Evolutionary conservation across 2,888 invertebrate genomes (phyloP), one percentile per base, ranked within the genome.

Genomic region (Lutraria lutraria): DNA sequence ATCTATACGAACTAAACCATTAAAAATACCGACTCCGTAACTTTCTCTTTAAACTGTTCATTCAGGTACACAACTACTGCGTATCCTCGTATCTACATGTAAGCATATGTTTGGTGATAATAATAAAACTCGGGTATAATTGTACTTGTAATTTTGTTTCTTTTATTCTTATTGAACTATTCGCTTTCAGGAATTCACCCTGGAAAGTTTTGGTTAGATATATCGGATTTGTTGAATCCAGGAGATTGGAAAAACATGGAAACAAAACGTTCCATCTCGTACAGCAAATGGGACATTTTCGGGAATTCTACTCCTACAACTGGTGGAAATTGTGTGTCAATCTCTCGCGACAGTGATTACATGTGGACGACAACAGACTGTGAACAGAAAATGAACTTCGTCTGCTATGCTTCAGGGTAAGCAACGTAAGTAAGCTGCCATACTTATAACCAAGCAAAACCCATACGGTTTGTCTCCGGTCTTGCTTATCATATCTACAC

Each of bases 401-500:
- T 88, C 25, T 90, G 90, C 83, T 87, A 83, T 60, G 21, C 85
- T 31, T 76, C 90, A 34, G 90, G 90, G 90, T 90, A 90, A 90
- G 90, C 85, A 25, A 83, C 81, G 90, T 90, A 90, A 90, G 90
- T 90, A 90, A 12, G 43, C 43, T n/a, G n/a, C n/a, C n/a, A n/a
- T n/a, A n/a, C n/a, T n/a, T n/a, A n/a, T n/a, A n/a, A n/a, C n/a
- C n/a, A n/a, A n/a, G n/a, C n/a, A n/a, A n/a, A n/a, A n/a, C n/a
- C n/a, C n/a, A n/a, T n/a, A n/a, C n/a, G n/a, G n/a, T n/a, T n/a
- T n/a, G n/a, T n/a, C n/a, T n/a, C n/a, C n/a, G n/a, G n/a, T n/a
- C n/a, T n/a, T n/a, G n/a, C n/a, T n/a, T n/a, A n/a, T n/a, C n/a
- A n/a, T n/a, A n/a, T n/a, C n/a, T n/a, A n/a, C n/a, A n/a, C n/a